Conservation (phyloP, 2,797 vertebrate species). For the Diglossa cyanea region DNA sequence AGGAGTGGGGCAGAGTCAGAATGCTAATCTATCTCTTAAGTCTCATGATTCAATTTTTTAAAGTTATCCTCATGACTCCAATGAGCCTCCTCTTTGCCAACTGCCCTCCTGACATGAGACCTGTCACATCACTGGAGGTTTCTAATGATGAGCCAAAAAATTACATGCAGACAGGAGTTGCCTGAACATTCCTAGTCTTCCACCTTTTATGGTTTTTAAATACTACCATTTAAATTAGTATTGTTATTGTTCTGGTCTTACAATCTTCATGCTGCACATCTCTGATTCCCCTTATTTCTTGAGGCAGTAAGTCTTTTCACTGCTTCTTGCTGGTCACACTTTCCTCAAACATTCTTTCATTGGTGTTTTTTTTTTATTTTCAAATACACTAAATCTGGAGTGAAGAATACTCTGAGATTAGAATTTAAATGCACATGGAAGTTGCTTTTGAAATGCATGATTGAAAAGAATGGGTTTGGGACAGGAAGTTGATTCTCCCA, state of each 20-base stretch:
- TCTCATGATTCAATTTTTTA: background rate
- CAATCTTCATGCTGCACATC: accelerated
- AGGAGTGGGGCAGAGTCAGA: background rate
- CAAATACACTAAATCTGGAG: background rate
- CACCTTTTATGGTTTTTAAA: background rate
- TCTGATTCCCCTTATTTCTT: background rate
- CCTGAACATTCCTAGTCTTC: background rate
- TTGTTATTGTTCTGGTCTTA: background rate
- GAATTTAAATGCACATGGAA: background rate
- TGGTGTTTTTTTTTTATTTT: background rate
- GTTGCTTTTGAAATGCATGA: background rate
- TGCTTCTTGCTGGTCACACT: background rate
- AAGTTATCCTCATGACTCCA: background rate
- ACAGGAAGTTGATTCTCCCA: background rate
- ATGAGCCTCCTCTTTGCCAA: background rate
- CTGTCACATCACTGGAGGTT: background rate
- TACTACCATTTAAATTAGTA: background rate
- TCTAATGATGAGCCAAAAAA: background rate
- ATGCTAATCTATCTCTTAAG: background rate
- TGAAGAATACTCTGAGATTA: background rate
- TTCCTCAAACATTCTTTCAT: background rate
- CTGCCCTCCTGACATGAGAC: background rate
- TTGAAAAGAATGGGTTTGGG: background rate
- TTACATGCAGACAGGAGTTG: background rate
- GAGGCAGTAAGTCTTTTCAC: background rate